These are phyloP conservation scores for Dinoponera quadriceps DNA, from an alignment of 1,140 invertebrate species.

Conservation along the genomic window DNA sequence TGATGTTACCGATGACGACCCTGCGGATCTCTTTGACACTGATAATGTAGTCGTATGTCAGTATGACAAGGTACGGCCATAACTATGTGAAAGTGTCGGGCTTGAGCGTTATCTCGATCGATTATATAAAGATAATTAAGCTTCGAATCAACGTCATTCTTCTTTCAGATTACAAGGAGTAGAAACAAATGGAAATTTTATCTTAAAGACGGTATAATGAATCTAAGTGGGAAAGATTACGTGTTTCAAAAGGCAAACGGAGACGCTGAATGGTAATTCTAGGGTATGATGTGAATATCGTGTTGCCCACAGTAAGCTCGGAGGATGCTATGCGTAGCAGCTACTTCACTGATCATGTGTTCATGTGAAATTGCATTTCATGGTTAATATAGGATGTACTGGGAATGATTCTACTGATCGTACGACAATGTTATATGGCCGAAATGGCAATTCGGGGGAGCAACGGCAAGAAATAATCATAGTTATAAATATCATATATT, in stretches of 20 bases:
- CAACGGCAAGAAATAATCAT: background rate
- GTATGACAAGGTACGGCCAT: constrained; percentile 95
- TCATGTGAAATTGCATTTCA: constrained; percentile 57
- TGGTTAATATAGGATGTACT: constrained; percentile 10
- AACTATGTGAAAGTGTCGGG: background rate
- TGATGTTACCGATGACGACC: constrained; percentile 98
- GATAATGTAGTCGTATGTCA: constrained; percentile 99
- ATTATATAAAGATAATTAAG: background rate
- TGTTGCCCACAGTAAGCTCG: constrained; percentile 43
- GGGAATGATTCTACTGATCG: constrained; percentile 30
- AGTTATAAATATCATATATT: constrained; percentile 15
- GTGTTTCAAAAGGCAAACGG: constrained; percentile 99
- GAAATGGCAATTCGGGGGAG: constrained; percentile 16
- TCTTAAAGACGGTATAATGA: constrained; percentile 99
- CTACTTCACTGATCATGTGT: constrained; percentile 66
- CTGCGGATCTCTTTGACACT: constrained; percentile 97
- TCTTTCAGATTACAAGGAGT: constrained; percentile 95
- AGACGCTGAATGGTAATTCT: constrained; percentile 98
- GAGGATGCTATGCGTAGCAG: constrained; percentile 22
- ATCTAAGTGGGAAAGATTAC: constrained; percentile 98
- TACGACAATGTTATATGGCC: background rate
- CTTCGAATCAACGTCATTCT: constrained; percentile 39
- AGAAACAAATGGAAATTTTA: constrained; percentile 99
- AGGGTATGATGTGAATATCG: constrained; percentile 44
- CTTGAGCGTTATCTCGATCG: background rate